These are phyloP conservation scores for Chironomus tepperi DNA, from an alignment of 1,140 invertebrate genomes.

Conservation along the genomic window DNA sequence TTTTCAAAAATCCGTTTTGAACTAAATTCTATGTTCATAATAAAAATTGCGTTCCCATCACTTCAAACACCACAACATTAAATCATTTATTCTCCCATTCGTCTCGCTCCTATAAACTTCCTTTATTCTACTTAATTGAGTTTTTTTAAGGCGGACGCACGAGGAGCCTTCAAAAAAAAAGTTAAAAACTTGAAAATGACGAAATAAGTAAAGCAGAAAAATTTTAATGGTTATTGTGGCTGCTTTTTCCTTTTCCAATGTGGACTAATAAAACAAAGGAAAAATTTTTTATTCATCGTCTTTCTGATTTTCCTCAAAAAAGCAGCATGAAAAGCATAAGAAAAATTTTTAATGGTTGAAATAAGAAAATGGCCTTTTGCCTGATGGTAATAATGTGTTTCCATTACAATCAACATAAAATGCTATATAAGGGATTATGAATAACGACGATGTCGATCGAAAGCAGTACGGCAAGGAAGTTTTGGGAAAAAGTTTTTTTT, in stretches of 20 bases:
- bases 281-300: background rate
- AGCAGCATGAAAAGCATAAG: too few relatives aligned
- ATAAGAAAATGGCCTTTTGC: background rate
- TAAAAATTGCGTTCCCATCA: too few relatives aligned
- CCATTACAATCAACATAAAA: slow-evolving; percentile 5
- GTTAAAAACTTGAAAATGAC: slow-evolving; percentile 6
- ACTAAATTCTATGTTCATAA: too few relatives aligned
- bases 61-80: too few relatives aligned
- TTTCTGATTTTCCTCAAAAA: background rate
- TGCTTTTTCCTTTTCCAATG: background rate
- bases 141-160: too few relatives aligned
- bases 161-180: background rate
- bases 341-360: background rate
- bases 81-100: too few relatives aligned
- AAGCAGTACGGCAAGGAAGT: too few relatives aligned
- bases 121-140: too few relatives aligned
- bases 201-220: background rate
- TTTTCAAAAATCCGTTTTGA: too few relatives aligned
- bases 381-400: slow-evolving; percentile 21
- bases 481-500: background rate
- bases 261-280: background rate
- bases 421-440: slow-evolving; percentile 7
- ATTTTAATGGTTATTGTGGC: slow-evolving; percentile 21
- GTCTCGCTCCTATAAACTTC: too few relatives aligned
- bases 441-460: background rate